phyloP scores from a whole-genome alignment of 1,140 invertebrate genomes.

The Pomacea maculata region DNA sequence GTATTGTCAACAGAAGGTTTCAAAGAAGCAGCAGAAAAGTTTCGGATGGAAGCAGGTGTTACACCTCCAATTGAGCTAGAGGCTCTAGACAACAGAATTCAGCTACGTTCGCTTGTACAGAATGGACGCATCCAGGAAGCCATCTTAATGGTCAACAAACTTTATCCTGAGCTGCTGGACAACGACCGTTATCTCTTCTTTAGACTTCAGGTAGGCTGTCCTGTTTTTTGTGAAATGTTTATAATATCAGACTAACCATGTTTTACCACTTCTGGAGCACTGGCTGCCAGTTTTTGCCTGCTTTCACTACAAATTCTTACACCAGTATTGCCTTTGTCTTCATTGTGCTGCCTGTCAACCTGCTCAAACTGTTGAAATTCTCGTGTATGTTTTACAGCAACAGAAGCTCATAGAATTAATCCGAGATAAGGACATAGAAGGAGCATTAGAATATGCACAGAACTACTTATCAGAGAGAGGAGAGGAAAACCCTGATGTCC shows the following conservation, averaged over 20 bases:
- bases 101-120: conserved; percentile 94
- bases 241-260: not conserved
- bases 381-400: conserved; percentile 73
- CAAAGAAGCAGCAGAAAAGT: conserved; percentile 97
- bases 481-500: conserved; percentile 79
- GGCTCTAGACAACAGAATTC: conserved; percentile 91
- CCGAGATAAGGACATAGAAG: conserved; percentile 87
- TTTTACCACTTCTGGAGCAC: not conserved
- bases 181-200: conserved; percentile 96
- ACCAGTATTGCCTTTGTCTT: no score
- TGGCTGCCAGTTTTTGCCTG: no score
- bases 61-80: conserved; percentile 86
- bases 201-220: conserved; percentile 81
- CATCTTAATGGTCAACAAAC: conserved; percentile 89
- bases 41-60: conserved; percentile 92
- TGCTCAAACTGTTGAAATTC: no score
- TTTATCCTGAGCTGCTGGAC: conserved; percentile 94
- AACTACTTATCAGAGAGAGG: conserved; percentile 90
- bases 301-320: no score
- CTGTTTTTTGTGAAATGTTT: not conserved
- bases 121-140: conserved; percentile 92
- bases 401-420: conserved; percentile 95
- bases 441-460: conserved; percentile 94
- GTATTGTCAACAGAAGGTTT: conserved; percentile 81
- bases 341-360: no score